These are phyloP conservation scores for Pachypsylla venusta DNA, from an alignment of 1,140 invertebrate species.

Conservation along the genomic window DNA sequence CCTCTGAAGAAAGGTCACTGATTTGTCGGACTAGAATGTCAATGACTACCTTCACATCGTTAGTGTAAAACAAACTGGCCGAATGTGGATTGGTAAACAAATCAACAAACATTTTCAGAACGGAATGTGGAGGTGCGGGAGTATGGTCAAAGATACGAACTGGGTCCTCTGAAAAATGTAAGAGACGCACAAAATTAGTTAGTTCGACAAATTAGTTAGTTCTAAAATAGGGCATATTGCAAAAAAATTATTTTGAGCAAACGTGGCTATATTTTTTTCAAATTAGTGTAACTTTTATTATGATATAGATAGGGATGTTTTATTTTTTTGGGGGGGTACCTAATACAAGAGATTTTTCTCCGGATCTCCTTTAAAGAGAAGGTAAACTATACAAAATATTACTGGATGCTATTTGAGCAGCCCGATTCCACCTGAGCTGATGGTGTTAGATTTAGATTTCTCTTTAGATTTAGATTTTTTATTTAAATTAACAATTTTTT, in stretches of 20 bases:
- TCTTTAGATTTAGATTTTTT: no score
- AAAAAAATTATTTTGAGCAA: not conserved
- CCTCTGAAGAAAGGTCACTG: constrained; percentile 72
- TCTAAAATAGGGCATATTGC: not conserved
- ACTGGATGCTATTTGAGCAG: no score
- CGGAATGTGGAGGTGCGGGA: constrained; percentile 61
- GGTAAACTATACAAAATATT: no score
- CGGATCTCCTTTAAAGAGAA: no score
- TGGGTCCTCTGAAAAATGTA: constrained; percentile 56
- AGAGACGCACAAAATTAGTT: constrained; percentile 14
- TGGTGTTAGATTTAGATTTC: no score
- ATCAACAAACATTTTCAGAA: constrained; percentile 75
- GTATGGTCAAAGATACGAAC: constrained; percentile 67
- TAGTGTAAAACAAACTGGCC: constrained; percentile 77
- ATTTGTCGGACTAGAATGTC: constrained; percentile 81
- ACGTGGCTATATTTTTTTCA: not conserved
- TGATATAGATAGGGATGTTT: no score
- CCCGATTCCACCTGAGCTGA: no score
- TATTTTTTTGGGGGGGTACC: no score
- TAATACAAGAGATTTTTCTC: no score
- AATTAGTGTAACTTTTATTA: not conserved
- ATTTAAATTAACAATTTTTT: no score
- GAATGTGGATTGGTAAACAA: constrained; percentile 59
- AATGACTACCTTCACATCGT: constrained; percentile 80
- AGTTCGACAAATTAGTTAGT: not conserved